These are phyloP conservation scores for western clawed frog (Xenopus tropicalis) DNA, from an alignment of 2,113 vertebrate species.

Conservation along the genomic window DNA sequence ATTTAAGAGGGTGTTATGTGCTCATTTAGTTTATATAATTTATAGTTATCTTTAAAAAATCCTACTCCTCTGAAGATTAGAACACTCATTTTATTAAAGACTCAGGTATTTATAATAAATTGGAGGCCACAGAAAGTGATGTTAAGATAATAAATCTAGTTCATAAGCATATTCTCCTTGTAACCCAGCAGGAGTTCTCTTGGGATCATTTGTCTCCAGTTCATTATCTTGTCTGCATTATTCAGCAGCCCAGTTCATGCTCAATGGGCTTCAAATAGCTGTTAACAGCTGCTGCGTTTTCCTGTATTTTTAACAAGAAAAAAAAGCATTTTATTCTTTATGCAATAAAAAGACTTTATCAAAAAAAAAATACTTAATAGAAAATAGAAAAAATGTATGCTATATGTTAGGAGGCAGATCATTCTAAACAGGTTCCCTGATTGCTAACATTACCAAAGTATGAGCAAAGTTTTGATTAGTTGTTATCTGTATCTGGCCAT, in stretches of 20 bases:
- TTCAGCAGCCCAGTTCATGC: conserved; percentile 72
- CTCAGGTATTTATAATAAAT: conserved; percentile 70
- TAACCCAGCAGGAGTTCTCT: conserved; percentile 55
- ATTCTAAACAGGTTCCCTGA: no score
- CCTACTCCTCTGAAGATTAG: conserved; percentile 43
- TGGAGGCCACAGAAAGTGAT: conserved; percentile 72
- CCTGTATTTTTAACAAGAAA: conserved; percentile 56
- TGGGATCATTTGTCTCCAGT: conserved; percentile 67
- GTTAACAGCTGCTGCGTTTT: conserved; percentile 70
- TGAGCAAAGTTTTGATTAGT: no score
- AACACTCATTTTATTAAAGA: conserved; percentile 60
- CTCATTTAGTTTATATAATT: no score
- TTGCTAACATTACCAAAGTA: no score
- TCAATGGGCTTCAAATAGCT: conserved; percentile 71
- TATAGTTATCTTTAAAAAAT: no score
- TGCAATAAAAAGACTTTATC: conserved; percentile 35
- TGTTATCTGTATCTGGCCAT: no score
- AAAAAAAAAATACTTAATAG: conserved; percentile 33
- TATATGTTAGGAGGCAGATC: no score
- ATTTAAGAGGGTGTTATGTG: no score
- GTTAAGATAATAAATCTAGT: conserved; percentile 74
- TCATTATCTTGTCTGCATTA: conserved; percentile 76
- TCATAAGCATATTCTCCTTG: conserved; percentile 64
- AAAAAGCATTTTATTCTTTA: conserved; percentile 25
- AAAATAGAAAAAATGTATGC: no score